Percentiles rank a stretch among this genome's conserved stretches.
Conservation (phyloP, 2,888 invertebrate species). For the Horisme vitalbata region DNA sequence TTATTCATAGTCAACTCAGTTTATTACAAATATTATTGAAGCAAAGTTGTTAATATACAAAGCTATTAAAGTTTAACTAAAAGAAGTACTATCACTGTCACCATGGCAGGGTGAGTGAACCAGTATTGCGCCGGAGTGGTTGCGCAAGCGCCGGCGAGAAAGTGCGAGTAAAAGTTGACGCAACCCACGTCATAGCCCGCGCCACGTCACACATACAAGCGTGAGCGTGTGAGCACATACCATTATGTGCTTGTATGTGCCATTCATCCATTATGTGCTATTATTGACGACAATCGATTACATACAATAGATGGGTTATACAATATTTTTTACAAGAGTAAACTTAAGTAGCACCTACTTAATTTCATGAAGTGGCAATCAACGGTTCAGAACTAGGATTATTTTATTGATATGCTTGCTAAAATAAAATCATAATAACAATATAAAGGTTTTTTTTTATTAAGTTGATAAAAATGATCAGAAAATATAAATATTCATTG, state of each 20-base stretch:
- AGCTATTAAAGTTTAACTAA: constrained; percentile 24
- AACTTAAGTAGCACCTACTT: constrained; percentile 29
- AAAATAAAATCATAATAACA: too few relatives aligned
- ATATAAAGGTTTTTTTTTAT: too few relatives aligned
- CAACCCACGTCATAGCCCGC: constrained; percentile 71
- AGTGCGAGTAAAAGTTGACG: constrained; percentile 83
- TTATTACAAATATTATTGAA: constrained; percentile 17
- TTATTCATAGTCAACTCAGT: constrained; percentile 33
- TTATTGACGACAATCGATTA: constrained; percentile 68
- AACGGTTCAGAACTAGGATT: neutral
- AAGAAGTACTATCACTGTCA: constrained; percentile 60
- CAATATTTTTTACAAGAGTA: constrained; percentile 53
- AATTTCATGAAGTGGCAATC: constrained; percentile 5
- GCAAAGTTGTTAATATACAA: too few relatives aligned
- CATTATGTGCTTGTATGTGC: constrained; percentile 49
- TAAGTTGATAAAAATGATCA: too few relatives aligned
- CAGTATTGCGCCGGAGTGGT: constrained; percentile 67
- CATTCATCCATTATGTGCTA: too few relatives aligned
- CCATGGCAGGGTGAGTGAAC: constrained; percentile 55
- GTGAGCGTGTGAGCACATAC: constrained; percentile 33
- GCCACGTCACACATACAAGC: constrained; percentile 52
- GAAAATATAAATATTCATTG: too few relatives aligned
- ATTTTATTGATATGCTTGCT: too few relatives aligned
- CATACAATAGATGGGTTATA: constrained; percentile 68
- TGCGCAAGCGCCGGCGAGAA: constrained; percentile 80